Evolutionary conservation across 2,888 invertebrate genomes (phyloP), one percentile per base, ranked within the genome.

Genomic region (Lepidocyrtoides sp.): DNA sequence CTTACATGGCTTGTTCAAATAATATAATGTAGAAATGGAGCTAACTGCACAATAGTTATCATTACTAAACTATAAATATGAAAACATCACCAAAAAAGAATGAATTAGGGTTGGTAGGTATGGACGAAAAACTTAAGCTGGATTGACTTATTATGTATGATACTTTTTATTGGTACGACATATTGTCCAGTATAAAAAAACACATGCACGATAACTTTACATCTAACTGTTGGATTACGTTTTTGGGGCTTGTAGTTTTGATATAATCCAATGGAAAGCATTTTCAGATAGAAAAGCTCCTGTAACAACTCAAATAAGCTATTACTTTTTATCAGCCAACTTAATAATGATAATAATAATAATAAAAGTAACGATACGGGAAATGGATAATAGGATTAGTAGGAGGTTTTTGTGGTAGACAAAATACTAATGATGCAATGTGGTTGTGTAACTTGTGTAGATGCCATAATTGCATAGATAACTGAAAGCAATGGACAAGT

Each of bases 311-410:
- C 66, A 26, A 66, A 66, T 66, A 32, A 0, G 32, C 32, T 32
- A 32, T 66, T 66, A 66, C 32, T 32, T 66, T 66, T 66, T 66
- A 66, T 69, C 41, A 69, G 36, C 12, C 69, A 17, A 69, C 69
- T 69, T 69, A 41, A 69, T 20, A 48, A 7, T 48, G 12, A 7
- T 48, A 48, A 7, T 48, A 48, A 7, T 48, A 48, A n/a, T 48
- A 12, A n/a, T 14, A 44, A 69, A 12, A 44, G 17, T 44, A 44
- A 75, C 41, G 44, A 48, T 8, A 44, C 72, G 10, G 72, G 23
- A 26, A 48, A 75, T 10, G 72, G 72, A 3, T 29, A 66, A 36
- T 66, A 66, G 32, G 66, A 66, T 66, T 66, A 36, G 66, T 32
- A 63, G 29, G 8, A 26, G 8, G 57, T 26, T 60, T 26, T 23